Percentiles rank a stretch among this genome's conserved stretches.
phyloP scores from a whole-genome alignment of 1,140 invertebrate species.

The Amphibalanus amphitrite region DNA sequence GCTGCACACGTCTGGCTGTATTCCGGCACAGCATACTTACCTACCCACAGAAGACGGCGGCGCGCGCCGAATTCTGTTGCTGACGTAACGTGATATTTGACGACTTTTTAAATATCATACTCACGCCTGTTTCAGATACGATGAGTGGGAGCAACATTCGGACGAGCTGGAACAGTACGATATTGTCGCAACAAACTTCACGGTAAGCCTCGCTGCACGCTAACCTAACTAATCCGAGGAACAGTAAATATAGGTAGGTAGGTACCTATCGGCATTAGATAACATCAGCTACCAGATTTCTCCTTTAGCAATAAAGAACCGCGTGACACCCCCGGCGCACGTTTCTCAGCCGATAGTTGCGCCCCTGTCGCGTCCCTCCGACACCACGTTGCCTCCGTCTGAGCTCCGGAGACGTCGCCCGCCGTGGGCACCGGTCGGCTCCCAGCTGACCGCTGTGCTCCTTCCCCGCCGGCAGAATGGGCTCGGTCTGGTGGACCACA shows the following conservation, averaged over 20 bases:
- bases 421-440: too few relatives aligned
- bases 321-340: constrained; percentile 31
- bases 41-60: too few relatives aligned
- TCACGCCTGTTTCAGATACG: constrained; percentile 44
- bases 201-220: constrained; percentile 28
- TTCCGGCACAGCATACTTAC: too few relatives aligned
- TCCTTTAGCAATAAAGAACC: constrained; percentile 5
- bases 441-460: too few relatives aligned
- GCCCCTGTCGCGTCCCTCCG: too few relatives aligned
- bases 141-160: constrained; percentile 81
- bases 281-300: not conserved
- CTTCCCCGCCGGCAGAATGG: constrained; percentile 44
- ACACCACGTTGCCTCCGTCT: too few relatives aligned
- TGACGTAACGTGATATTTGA: too few relatives aligned
- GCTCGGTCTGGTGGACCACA: constrained; percentile 55
- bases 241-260: constrained; percentile 4
- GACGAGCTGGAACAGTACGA: constrained; percentile 75
- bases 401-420: too few relatives aligned
- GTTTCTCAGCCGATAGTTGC: too few relatives aligned
- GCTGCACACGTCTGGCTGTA: too few relatives aligned
- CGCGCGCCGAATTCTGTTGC: too few relatives aligned
- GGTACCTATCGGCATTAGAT: constrained; percentile 3
- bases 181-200: constrained; percentile 77
- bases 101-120: too few relatives aligned
- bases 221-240: not conserved